A percentile compares a stretch with the other conserved stretches of the same genome.
phyloP scores from a whole-genome alignment of 2,113 vertebrate species.

The Protobothrops mucrosquamatus region DNA sequence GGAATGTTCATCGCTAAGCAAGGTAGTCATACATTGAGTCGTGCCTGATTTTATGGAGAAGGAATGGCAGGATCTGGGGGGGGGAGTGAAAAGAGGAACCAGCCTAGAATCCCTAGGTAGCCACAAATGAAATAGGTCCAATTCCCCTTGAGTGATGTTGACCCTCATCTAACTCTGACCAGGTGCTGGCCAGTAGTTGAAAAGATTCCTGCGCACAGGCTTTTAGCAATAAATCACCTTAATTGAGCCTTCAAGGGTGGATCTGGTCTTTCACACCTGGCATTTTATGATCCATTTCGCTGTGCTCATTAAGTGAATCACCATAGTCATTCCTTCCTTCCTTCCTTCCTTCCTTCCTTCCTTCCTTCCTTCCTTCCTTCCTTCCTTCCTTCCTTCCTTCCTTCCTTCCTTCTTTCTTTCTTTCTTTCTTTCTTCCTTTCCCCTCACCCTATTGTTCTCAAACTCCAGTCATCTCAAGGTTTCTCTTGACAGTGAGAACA shows the following conservation, averaged over 20 bases:
- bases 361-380: not conserved
- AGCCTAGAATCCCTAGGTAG: not conserved
- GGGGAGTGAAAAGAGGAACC: not conserved
- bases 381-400: too few species aligned
- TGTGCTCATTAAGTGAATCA: not conserved
- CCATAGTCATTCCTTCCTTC: not conserved
- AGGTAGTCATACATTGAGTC: not conserved
- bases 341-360: not conserved
- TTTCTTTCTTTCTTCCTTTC: not conserved
- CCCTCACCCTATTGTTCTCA: not conserved
- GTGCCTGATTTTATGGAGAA: not conserved
- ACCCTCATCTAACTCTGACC: not conserved
- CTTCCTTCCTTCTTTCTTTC: not conserved
- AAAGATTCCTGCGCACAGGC: not conserved
- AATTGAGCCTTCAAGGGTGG: not conserved
- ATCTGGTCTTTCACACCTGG: not conserved
- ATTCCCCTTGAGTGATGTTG: not conserved
- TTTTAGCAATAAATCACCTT: not conserved
- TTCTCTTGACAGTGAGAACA: not conserved
- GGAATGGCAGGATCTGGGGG: not conserved
- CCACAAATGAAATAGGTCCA: not conserved
- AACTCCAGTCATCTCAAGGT: not conserved
- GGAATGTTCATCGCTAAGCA: not conserved
- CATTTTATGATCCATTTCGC: not conserved
- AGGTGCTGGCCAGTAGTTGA: not conserved